Base-by-base conservation (phyloP, 2,888 invertebrate genomes). In the Chelonus formosanus region DNA sequence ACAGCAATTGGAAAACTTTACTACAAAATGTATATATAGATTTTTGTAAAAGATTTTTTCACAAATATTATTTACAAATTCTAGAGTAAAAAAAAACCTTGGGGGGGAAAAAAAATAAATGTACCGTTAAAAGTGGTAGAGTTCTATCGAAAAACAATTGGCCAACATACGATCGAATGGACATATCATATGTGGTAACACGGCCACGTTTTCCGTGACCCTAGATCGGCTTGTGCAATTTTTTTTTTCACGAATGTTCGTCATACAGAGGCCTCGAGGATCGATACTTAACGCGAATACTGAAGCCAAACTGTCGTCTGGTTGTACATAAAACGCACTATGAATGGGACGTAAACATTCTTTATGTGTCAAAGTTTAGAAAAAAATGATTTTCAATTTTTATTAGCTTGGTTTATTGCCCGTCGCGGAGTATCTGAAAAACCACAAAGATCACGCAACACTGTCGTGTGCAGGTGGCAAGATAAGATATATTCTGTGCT, bases 281-380 rank as follows among this genome's bases (percentile, higher is more conserved):
- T 52, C 52, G 52, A 52, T 52, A 52, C 52, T 8, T 31, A 32
- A 8, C 8, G 34, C 52, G 52, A 32, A 8, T 34, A 52, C 31
- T 35, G 34, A 55, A 61, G 56, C 66, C 50, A 56, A 50, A 61
- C 48, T 47, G 36, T 48, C 44, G 56, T 53, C 63, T 52, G 20
- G 54, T 6, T 32, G 54, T 63, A 53, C 64, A 62, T 59, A 44
- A 70, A 72, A 67, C 67, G 53, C 53, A 63, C 36, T 35, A 63
- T 57, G 56, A 67, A 67, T 63, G 56, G 48, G 8, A 59, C 59
- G 56, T 58, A 61, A 48, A 63, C 65, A 63, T 67, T 65, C 65
- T 20, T 20, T 20, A 61, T 53, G 60, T 63, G 52, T 55, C 48
- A 48, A 47, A 34, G 34, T 45, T n/a, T 45, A 35, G 7, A 52